Evolutionary conservation across 1,140 invertebrate species (phyloP).

Genomic region (Diploscapter pachys): DNA sequence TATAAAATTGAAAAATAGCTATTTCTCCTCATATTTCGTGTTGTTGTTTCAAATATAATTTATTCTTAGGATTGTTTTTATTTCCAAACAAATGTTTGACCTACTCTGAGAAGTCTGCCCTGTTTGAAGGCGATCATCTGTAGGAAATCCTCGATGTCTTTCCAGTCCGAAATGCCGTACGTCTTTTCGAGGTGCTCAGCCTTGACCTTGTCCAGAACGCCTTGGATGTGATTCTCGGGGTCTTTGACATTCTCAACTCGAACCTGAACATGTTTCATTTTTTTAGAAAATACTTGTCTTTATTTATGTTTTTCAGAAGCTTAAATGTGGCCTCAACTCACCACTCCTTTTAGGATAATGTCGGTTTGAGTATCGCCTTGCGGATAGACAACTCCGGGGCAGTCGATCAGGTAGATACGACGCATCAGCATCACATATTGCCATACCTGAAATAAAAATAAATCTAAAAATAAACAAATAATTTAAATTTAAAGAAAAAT

Average conservation of each 20-base stretch:
- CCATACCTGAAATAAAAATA: slow-evolving; percentile 68
- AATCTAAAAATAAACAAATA: too few relatives aligned
- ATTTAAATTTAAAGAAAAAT: too few relatives aligned
- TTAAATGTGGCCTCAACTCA: slow-evolving; percentile 51
- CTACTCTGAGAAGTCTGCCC: slow-evolving; percentile 80
- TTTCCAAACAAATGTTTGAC: background rate
- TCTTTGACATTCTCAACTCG: slow-evolving; percentile 87
- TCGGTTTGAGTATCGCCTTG: slow-evolving; percentile 81
- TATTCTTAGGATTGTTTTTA: background rate
- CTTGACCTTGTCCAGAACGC: slow-evolving; percentile 80
- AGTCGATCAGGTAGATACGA: slow-evolving; percentile 95
- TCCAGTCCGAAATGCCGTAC: slow-evolving; percentile 67
- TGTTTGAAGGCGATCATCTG: slow-evolving; percentile 79
- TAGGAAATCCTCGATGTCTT: slow-evolving; percentile 79
- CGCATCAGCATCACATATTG: slow-evolving; percentile 98
- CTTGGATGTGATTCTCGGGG: slow-evolving; percentile 88
- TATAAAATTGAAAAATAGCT: too few relatives aligned
- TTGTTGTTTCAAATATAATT: too few relatives aligned
- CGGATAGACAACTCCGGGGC: slow-evolving; percentile 96
- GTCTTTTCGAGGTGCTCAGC: slow-evolving; percentile 84
- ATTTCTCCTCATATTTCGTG: too few relatives aligned
- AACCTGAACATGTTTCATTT: slow-evolving; percentile 63
- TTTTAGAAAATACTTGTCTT: slow-evolving; percentile 41
- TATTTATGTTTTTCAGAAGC: slow-evolving; percentile 26
- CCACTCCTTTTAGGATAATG: slow-evolving; percentile 81